phyloP scores from a whole-genome alignment of 2,113 vertebrate species.

The Amphilophus citrinellus region DNA sequence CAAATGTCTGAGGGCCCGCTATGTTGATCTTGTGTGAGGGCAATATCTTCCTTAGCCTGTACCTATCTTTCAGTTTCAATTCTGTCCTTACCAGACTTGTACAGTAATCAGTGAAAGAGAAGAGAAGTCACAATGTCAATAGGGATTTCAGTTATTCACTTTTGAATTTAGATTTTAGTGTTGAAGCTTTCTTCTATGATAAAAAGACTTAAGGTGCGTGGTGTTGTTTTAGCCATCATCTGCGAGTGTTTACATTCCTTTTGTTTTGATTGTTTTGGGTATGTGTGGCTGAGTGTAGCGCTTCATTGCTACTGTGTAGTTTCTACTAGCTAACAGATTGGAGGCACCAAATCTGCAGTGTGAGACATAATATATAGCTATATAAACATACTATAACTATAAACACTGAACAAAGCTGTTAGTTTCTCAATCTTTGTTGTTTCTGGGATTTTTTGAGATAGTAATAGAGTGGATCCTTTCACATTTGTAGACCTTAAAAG shows the following conservation, averaged over 20 bases:
- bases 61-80: conserved; percentile 64
- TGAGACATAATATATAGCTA: conserved; percentile 67
- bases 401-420: conserved; percentile 63
- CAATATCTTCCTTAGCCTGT: conserved; percentile 48
- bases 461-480: conserved; percentile 64
- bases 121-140: conserved; percentile 59
- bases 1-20: conserved; percentile 23
- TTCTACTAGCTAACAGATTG: conserved; percentile 68
- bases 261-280: conserved; percentile 39
- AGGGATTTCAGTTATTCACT: conserved; percentile 61
- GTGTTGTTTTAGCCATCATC: conserved; percentile 69
- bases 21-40: conserved; percentile 45
- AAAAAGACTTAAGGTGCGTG: conserved; percentile 54
- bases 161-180: conserved; percentile 67
- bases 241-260: conserved; percentile 60
- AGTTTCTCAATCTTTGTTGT: conserved; percentile 72
- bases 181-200: conserved; percentile 41
- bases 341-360: conserved; percentile 74
- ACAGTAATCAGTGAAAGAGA: conserved; percentile 64
- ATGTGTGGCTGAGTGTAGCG: conserved; percentile 47
- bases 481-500: conserved; percentile 77
- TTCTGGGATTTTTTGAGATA: conserved; percentile 67
- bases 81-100: conserved; percentile 57
- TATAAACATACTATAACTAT: conserved; percentile 70
- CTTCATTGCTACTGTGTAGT: conserved; percentile 72